phyloP scores from a whole-genome alignment of 2,113 vertebrate genomes.

The Callopanchax toddi region DNA sequence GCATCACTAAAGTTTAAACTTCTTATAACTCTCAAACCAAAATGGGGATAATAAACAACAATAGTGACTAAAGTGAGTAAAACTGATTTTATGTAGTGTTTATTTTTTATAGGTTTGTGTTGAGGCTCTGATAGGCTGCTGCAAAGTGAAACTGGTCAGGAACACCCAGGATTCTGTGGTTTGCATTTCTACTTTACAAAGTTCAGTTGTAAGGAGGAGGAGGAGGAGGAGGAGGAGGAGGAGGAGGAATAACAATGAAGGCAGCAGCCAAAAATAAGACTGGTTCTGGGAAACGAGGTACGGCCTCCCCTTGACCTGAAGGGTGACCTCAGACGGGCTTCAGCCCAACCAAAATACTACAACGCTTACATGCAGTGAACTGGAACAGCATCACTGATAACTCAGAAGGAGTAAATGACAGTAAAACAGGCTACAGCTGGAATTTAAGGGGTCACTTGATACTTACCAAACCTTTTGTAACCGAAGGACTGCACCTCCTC shows the following conservation, averaged over 20 bases:
- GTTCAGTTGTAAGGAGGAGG: slow-evolving; percentile 20
- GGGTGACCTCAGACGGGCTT: slow-evolving; percentile 5
- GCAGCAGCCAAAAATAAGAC: slow-evolving; percentile 49
- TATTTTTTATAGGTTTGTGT: slow-evolving; percentile 8
- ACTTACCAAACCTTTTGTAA: slow-evolving; percentile 98
- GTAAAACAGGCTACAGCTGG: slow-evolving; percentile 13
- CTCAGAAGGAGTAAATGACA: neutral
- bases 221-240: neutral
- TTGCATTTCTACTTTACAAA: slow-evolving; percentile 5
- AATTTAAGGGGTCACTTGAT: slow-evolving; percentile 8
- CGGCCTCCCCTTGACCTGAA: slow-evolving; percentile 21
- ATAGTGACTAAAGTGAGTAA: neutral
- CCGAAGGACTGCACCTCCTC: slow-evolving; percentile 99
- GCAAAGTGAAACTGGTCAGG: slow-evolving; percentile 36
- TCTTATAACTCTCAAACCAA: neutral
- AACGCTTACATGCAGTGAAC: slow-evolving; percentile 3
- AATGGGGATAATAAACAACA: neutral
- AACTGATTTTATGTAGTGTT: slow-evolving; percentile 6
- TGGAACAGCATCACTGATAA: slow-evolving; percentile 6
- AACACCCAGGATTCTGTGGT: slow-evolving; percentile 56
- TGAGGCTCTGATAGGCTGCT: slow-evolving; percentile 10
- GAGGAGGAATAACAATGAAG: slow-evolving; percentile 12
- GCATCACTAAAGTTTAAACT: slow-evolving; percentile 8
- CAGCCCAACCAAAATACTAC: slow-evolving; percentile 26
- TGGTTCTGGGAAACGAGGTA: slow-evolving; percentile 46